A percentile compares a stretch with the other conserved stretches of the same genome.
These are phyloP conservation scores for Euproctis similis DNA, from an alignment of 2,888 invertebrate genomes.

Conservation along the genomic window DNA sequence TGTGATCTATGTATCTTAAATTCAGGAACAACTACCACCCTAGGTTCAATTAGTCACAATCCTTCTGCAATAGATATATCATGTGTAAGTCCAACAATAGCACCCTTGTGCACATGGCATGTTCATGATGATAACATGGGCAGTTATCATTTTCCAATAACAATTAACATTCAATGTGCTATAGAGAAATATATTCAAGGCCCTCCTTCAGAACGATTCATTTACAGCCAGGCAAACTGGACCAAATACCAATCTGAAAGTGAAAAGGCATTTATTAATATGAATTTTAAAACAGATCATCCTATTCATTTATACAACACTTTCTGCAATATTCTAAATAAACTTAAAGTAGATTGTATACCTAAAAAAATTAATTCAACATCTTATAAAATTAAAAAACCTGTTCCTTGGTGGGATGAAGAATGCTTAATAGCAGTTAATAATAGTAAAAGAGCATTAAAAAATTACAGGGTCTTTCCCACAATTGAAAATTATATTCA, in stretches of 20 bases:
- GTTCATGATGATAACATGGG: background rate
- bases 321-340: background rate
- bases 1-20: too few relatives aligned
- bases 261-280: background rate
- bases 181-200: constrained; percentile 1
- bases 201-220: too few relatives aligned
- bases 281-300: background rate
- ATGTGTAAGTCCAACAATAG: too few relatives aligned
- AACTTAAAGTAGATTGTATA: background rate
- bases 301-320: background rate
- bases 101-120: too few relatives aligned
- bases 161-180: background rate
- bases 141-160: too few relatives aligned
- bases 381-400: background rate
- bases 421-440: background rate
- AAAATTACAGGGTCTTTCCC: background rate
- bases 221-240: background rate
- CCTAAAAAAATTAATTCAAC: background rate
- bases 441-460: background rate
- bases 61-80: too few relatives aligned
- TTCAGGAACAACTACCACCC: too few relatives aligned
- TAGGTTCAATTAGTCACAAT: too few relatives aligned
- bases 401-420: background rate
- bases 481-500: background rate
- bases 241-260: background rate